Percentiles rank a stretch among this genome's conserved stretches.
Conservation (phyloP, 2,888 invertebrate genomes). For the Chrysolina americana region DNA sequence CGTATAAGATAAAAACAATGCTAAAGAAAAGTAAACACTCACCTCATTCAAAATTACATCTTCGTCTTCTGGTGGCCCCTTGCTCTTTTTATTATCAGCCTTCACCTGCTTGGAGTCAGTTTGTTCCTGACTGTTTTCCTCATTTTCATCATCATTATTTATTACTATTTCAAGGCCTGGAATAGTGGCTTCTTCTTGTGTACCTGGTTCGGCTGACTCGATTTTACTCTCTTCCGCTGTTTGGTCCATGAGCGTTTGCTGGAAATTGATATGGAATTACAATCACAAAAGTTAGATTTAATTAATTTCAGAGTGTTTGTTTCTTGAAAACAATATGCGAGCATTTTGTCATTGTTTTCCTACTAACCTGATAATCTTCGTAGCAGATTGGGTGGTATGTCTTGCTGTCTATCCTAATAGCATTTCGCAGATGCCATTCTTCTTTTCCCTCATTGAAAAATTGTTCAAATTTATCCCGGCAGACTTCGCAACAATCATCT, state of each 20-base stretch:
- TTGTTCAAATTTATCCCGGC: constrained; percentile 93
- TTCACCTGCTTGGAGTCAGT: constrained; percentile 55
- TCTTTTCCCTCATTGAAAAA: constrained; percentile 98
- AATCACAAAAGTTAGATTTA: constrained; percentile 2
- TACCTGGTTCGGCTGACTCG: constrained; percentile 50
- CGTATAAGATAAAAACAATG: too few species aligned
- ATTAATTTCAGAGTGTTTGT: too few species aligned
- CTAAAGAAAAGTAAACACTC: not conserved
- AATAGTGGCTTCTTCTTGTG: constrained; percentile 68
- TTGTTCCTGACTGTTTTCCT: constrained; percentile 63
- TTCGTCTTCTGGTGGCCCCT: constrained; percentile 50
- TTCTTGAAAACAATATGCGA: not conserved
- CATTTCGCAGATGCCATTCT: constrained; percentile 95
- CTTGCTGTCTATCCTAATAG: constrained; percentile 81
- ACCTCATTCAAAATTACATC: constrained; percentile 81
- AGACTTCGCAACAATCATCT: constrained; percentile 85
- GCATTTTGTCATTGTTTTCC: too few species aligned
- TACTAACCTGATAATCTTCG: constrained; percentile 84
- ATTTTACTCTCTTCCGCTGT: constrained; percentile 60
- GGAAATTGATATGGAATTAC: constrained; percentile 42
- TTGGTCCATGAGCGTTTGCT: constrained; percentile 59
- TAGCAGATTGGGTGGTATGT: constrained; percentile 93
- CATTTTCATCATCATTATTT: constrained; percentile 66
- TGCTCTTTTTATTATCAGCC: constrained; percentile 50
- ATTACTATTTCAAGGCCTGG: constrained; percentile 69